A percentile compares a stretch with the other conserved stretches of the same genome.
phyloP scores from a whole-genome alignment of 2,797 vertebrate species.

The Epinephelus malabaricus region DNA sequence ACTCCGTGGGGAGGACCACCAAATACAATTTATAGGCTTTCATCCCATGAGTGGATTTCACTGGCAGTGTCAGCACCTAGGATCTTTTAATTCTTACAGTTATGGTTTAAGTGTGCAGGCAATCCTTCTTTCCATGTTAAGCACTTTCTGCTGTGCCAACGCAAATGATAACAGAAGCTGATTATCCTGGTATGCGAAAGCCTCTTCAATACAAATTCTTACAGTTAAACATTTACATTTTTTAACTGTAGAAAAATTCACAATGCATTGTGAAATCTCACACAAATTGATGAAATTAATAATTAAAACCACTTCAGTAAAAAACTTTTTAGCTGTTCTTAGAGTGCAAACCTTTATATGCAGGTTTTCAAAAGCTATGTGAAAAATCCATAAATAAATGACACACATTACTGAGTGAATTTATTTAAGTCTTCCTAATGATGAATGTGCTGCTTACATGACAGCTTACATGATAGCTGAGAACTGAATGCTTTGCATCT shows the following conservation, averaged over 20 bases:
- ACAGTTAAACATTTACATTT: not conserved
- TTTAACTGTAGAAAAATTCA: not conserved
- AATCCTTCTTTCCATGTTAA: too few species aligned
- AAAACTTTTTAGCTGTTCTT: not conserved
- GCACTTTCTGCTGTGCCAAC: too few species aligned
- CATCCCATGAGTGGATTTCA: conserved; percentile 5
- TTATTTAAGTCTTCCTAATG: not conserved
- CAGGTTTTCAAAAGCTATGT: not conserved
- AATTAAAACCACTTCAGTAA: not conserved
- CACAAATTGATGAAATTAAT: not conserved
- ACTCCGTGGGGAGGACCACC: conserved; percentile 8
- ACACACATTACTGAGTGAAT: not conserved
- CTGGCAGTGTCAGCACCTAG: not conserved
- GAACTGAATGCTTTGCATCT: not conserved
- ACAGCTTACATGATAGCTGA: conserved; percentile 7
- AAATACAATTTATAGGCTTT: conserved; percentile 1
- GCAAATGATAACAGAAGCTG: too few species aligned
- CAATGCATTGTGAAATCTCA: not conserved
- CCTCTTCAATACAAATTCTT: not conserved
- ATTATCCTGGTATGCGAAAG: too few species aligned
- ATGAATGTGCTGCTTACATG: conserved; percentile 4
- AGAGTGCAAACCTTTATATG: not conserved
- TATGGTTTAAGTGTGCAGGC: not conserved
- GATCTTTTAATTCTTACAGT: conserved; percentile 3
- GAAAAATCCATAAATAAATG: not conserved